These are phyloP conservation scores for Eulemur coronatus DNA, from an alignment of 2,797 vertebrate species.

Conservation along the genomic window DNA sequence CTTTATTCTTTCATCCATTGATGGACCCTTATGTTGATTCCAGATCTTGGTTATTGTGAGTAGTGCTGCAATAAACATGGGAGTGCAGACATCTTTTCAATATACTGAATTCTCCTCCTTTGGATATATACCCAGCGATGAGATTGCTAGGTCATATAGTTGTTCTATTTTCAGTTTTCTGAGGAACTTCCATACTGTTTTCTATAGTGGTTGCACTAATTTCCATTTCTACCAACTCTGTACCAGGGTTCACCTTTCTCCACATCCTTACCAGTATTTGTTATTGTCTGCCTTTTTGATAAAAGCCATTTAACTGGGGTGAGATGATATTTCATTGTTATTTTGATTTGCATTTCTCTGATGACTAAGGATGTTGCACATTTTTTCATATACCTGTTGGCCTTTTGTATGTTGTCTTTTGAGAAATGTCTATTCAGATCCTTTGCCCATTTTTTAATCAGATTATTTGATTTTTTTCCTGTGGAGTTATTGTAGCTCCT, in stretches of 20 bases:
- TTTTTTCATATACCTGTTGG: neutral
- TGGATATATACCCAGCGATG: no score
- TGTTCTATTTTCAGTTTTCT: neutral
- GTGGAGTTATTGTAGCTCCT: no score
- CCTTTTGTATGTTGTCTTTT: neutral
- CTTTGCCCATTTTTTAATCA: no score
- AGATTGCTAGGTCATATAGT: neutral
- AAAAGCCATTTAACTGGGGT: no score
- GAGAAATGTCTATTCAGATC: neutral
- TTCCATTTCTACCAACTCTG: neutral
- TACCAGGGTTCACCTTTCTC: neutral
- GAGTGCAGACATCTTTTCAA: neutral
- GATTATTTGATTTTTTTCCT: no score
- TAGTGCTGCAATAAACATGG: neutral
- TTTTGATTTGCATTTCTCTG: neutral
- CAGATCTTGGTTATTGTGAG: neutral
- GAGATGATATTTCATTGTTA: no score
- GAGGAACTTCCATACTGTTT: neutral
- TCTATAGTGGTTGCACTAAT: neutral
- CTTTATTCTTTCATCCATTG: neutral
- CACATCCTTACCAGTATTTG: neutral
- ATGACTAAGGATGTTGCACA: neutral
- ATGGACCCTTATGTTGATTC: neutral
- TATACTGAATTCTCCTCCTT: neutral
- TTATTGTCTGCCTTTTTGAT: neutral